Evolutionary conservation across 2,113 vertebrate species (phyloP).

Genomic region (Rousettus leschenaultii): DNA sequence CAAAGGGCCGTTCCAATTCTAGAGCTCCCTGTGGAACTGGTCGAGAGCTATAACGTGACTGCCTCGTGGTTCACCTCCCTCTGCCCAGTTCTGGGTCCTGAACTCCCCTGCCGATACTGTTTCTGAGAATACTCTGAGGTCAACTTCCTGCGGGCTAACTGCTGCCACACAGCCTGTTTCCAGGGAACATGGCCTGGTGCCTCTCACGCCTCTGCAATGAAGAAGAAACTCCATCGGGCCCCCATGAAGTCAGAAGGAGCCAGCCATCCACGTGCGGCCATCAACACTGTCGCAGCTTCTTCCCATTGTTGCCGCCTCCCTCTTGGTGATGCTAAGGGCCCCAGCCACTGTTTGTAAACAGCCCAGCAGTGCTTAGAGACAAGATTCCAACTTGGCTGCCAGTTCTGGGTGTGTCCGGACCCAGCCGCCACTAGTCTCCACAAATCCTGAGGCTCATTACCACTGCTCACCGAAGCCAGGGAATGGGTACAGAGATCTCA

Average conservation of each 20-base stretch:
- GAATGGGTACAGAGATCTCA: neutral
- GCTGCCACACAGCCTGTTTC: neutral
- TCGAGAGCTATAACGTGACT: neutral
- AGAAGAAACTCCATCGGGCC: neutral
- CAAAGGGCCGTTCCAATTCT: neutral
- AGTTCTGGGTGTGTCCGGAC: neutral
- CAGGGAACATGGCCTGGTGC: neutral
- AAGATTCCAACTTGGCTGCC: neutral
- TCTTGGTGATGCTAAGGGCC: neutral
- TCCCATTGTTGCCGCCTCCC: neutral
- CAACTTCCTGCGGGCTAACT: neutral
- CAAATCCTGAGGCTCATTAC: neutral
- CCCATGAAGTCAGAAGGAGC: neutral
- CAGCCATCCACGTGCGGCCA: neutral
- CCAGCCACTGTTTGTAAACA: neutral
- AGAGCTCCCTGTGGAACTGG: neutral
- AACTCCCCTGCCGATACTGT: neutral
- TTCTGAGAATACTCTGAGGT: neutral
- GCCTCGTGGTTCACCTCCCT: neutral
- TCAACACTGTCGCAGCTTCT: neutral
- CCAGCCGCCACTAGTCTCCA: neutral
- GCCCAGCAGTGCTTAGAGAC: neutral
- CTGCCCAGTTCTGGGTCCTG: neutral
- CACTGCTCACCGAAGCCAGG: neutral
- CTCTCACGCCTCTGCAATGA: neutral